These are phyloP conservation scores for Syngnathus typhle DNA, from an alignment of 2,113 vertebrate species.

Conservation along the genomic window DNA sequence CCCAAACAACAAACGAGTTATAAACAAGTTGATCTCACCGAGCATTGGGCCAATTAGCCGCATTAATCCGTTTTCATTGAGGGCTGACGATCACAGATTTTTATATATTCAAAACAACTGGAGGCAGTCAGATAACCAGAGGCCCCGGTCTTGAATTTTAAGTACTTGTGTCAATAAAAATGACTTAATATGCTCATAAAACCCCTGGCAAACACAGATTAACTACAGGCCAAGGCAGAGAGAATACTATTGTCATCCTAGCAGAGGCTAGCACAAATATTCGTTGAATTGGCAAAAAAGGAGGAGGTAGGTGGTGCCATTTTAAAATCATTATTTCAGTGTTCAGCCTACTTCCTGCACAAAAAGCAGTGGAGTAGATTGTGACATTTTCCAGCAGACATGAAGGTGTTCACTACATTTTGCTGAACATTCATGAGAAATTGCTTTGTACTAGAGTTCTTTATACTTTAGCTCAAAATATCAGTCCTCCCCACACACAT, in stretches of 20 bases:
- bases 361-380: no score
- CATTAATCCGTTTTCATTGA: constrained; percentile 2
- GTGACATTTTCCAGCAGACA: no score
- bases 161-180: constrained; percentile 11
- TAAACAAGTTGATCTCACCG: neutral
- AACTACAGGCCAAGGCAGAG: neutral
- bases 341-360: no score
- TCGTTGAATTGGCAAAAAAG: no score
- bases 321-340: no score
- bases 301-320: no score
- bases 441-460: neutral
- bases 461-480: neutral
- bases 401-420: no score
- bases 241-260: neutral
- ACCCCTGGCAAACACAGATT: neutral
- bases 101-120: constrained; percentile 8
- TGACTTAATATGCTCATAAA: neutral
- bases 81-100: constrained; percentile 1
- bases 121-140: neutral
- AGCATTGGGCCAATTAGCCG: constrained; percentile 10
- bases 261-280: neutral
- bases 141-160: neutral
- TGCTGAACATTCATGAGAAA: neutral
- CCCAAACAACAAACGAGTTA: neutral
- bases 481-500: neutral